Percentiles rank a stretch among this genome's conserved stretches.
Evolutionary conservation across 2,797 vertebrate species (phyloP).

Genomic region (Sebastes nivosus): DNA sequence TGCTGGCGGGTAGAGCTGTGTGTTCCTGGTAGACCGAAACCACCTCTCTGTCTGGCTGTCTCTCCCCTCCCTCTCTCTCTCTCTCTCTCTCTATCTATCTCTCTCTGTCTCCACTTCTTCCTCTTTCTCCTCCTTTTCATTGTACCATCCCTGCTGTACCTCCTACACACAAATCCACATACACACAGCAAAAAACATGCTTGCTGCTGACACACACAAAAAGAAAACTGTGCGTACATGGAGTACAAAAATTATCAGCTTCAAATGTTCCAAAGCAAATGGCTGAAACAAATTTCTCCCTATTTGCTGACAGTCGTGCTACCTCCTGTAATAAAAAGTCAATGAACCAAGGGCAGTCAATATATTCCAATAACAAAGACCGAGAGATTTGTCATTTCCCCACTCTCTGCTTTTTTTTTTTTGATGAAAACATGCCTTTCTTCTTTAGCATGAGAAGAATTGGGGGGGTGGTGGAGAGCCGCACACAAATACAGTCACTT

Average conservation of each 20-base stretch:
- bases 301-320: slow-evolving; percentile 85
- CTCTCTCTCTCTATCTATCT: slow-evolving; percentile 24
- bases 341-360: slow-evolving; percentile 89
- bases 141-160: slow-evolving; percentile 52
- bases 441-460: slow-evolving; percentile 58
- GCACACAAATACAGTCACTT: slow-evolving; percentile 39
- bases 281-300: slow-evolving; percentile 82
- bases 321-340: slow-evolving; percentile 94
- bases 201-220: slow-evolving; percentile 68
- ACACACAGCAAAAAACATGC: slow-evolving; percentile 51
- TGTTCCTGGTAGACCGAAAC: slow-evolving; percentile 73
- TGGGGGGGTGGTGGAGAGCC: slow-evolving; percentile 25
- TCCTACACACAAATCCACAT: slow-evolving; percentile 50
- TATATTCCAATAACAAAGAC: slow-evolving; percentile 86
- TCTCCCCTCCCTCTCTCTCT: slow-evolving; percentile 36
- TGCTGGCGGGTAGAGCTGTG: slow-evolving; percentile 74
- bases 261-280: slow-evolving; percentile 82
- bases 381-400: slow-evolving; percentile 77
- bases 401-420: slow-evolving; percentile 59
- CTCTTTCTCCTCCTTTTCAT: slow-evolving; percentile 45
- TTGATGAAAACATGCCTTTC: slow-evolving; percentile 70
- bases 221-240: slow-evolving; percentile 29
- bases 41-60: slow-evolving; percentile 72
- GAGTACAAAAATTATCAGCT: slow-evolving; percentile 81
- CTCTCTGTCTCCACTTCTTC: slow-evolving; percentile 55